Base-by-base conservation (phyloP, 1,140 invertebrate species). In the Ylistrum balloti region DNA sequence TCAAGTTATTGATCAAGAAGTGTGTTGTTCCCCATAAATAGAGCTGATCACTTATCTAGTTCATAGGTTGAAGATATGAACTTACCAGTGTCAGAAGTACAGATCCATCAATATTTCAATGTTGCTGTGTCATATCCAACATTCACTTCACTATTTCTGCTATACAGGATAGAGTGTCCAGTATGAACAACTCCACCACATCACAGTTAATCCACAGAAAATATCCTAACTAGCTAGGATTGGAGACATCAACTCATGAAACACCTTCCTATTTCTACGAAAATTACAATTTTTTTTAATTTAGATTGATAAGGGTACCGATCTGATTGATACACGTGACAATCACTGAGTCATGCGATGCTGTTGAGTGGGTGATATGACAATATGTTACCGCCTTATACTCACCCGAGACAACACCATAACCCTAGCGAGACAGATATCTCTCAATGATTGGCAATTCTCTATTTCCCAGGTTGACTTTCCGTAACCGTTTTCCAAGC, bases 391-490 rank as follows among this genome's bases (percentile, higher is more conserved):
- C n/a, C 56, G 22, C n/a, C 15, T 28, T 28, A 74, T n/a, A 74
- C 5, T 28, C 56, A 74, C 56, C 22, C 56, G 56, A 74, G 56
- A 74, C 20, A 28, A 5, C 56, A 28, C n/a, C 56, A 74, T 11
- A n/a, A 74, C 56, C 20, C 22, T 74, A 74, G n/a, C 56, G 28
- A 74, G 56, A 74, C 56, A 11, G 28, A 74, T 74, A 74, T 28
- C 56, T 74, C 9, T 74, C 22, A 74, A n/a, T 74, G 56, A 74
- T 74, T 74, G 56, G 56, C 56, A 74, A 74, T 74, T 28, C 56
- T 28, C 56, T 74, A 74, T 74, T 28, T 74, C 56, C 56, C 56
- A 74, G 56, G 56, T 74, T 74, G 22, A 74, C 56, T 74, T 74
- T 28, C n/a, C 56, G 56, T n/a, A n/a, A 74, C 22, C n/a, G 56